These are phyloP conservation scores for zebrafish (Danio rerio) DNA, from an alignment of 2,113 vertebrate genomes.

Conservation along the genomic window DNA sequence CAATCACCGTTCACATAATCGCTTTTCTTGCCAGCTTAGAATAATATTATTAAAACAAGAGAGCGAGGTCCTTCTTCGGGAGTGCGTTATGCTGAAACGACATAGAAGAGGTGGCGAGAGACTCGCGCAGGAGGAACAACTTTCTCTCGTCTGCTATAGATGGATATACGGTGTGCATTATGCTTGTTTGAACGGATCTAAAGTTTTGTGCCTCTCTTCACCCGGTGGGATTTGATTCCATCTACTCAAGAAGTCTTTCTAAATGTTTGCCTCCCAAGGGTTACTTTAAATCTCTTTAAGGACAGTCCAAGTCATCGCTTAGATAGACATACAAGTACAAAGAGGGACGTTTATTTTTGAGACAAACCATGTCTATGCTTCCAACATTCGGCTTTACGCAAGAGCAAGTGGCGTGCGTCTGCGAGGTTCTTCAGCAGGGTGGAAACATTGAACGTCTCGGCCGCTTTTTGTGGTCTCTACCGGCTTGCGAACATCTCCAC, in stretches of 20 bases:
- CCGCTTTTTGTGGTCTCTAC: conserved; percentile 90
- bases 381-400: conserved; percentile 94
- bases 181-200: conserved; percentile 70
- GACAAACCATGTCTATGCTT: conserved; percentile 89
- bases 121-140: conserved; percentile 71
- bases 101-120: conserved; percentile 74
- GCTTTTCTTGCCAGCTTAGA: conserved; percentile 97
- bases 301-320: conserved; percentile 53
- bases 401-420: conserved; percentile 92
- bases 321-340: conserved; percentile 61
- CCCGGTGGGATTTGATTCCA: conserved; percentile 64
- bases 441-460: conserved; percentile 92
- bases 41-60: conserved; percentile 97
- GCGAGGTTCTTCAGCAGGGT: conserved; percentile 91
- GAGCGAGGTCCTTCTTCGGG: conserved; percentile 74
- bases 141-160: conserved; percentile 67
- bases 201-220: conserved; percentile 56
- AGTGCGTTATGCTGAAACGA: conserved; percentile 81
- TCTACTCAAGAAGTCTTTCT: conserved; percentile 56
- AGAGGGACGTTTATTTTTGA: conserved; percentile 54
- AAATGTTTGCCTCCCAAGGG: conserved; percentile 64
- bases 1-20: conserved; percentile 97
- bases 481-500: conserved; percentile 91
- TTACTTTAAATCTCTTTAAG: conserved; percentile 63
- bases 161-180: conserved; percentile 70